phyloP scores from a whole-genome alignment of 2,888 invertebrate genomes.

The Pandemis cinnamomeana region DNA sequence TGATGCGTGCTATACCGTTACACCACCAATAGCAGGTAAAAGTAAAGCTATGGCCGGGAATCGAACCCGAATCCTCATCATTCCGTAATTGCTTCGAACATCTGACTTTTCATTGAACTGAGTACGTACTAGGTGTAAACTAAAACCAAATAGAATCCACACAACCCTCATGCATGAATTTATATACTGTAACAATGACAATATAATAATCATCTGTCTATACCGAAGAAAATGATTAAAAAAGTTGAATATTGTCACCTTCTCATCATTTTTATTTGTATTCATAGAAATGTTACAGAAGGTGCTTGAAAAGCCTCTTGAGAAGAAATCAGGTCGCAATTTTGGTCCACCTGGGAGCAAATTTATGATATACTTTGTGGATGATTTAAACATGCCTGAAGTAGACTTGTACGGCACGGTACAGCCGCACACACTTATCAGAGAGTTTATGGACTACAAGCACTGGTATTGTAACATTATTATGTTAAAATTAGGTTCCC shows the following conservation, averaged over 20 bases:
- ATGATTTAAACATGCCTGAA: slow-evolving; percentile 99
- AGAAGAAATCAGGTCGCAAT: slow-evolving; percentile 97
- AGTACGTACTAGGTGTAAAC: too few species aligned
- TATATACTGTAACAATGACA: too few species aligned
- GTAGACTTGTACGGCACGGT: slow-evolving; percentile 97
- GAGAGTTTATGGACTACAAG: slow-evolving; percentile 96
- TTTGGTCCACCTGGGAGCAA: slow-evolving; percentile 97
- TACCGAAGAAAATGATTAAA: too few species aligned
- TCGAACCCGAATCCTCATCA: too few species aligned
- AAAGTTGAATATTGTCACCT: neutral
- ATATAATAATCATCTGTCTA: too few species aligned
- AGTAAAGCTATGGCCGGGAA: too few species aligned
- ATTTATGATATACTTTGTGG: slow-evolving; percentile 96
- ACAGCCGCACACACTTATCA: slow-evolving; percentile 96
- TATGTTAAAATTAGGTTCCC: neutral
- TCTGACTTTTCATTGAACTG: too few species aligned
- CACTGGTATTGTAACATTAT: slow-evolving; percentile 88
- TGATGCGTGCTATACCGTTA: too few species aligned
- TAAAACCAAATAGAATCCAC: too few species aligned
- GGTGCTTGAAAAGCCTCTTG: slow-evolving; percentile 95
- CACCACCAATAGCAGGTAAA: too few species aligned
- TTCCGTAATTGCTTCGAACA: too few species aligned
- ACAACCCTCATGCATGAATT: too few species aligned
- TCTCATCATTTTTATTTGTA: neutral
- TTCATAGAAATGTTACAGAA: slow-evolving; percentile 91